These are phyloP conservation scores for Bettongia penicillata DNA, from an alignment of 2,113 vertebrate genomes.

Conservation along the genomic window DNA sequence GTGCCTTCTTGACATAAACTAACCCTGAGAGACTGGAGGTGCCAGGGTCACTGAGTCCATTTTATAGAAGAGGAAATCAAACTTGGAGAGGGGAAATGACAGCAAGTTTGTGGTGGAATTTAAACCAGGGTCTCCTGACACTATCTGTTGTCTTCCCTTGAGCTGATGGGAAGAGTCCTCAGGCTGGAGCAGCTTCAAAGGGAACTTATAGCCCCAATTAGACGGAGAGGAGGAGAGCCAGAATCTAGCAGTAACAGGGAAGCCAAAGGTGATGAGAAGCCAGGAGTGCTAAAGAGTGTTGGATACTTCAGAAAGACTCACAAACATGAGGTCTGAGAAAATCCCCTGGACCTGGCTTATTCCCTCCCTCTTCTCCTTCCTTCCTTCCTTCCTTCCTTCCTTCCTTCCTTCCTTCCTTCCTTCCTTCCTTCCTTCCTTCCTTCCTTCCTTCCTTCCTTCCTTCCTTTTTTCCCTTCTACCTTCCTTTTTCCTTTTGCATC, in stretches of 20 bases:
- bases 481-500: too few relatives aligned
- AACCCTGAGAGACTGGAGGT: neutral
- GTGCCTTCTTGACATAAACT: too few relatives aligned
- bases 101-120: neutral
- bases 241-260: neutral
- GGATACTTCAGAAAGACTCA: neutral
- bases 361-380: too few relatives aligned
- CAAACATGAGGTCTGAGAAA: neutral
- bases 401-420: too few relatives aligned
- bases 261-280: neutral
- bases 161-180: neutral
- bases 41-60: neutral
- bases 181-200: neutral
- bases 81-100: neutral
- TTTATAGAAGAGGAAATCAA: neutral
- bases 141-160: too few relatives aligned
- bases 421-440: too few relatives aligned
- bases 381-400: too few relatives aligned
- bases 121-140: neutral
- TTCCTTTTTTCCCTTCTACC: too few relatives aligned
- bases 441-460: too few relatives aligned
- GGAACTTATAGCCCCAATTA: neutral
- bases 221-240: neutral
- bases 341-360: neutral
- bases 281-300: neutral